A percentile compares a stretch with the other conserved stretches of the same genome.
Evolutionary conservation across 1,140 invertebrate species (phyloP).

Genomic region (Sitophilus oryzae): DNA sequence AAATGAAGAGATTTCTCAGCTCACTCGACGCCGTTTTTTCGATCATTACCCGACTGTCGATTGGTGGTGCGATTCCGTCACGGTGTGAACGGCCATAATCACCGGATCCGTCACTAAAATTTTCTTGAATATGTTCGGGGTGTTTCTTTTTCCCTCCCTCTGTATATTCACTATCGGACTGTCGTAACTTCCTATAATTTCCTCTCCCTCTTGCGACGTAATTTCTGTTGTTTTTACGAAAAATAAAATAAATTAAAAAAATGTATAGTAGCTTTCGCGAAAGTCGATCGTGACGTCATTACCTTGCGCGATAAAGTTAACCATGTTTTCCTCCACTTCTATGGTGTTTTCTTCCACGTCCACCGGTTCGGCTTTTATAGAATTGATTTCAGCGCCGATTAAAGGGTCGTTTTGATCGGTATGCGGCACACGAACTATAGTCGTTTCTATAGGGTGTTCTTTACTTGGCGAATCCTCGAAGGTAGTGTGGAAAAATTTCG

Average conservation of each 20-base stretch:
- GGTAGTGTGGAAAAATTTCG: constrained; percentile 35
- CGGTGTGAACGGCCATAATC: constrained; percentile 27
- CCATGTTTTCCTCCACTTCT: constrained; percentile 30
- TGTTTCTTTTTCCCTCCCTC: constrained; percentile 4
- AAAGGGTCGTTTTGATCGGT: constrained; percentile 24
- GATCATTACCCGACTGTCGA: constrained; percentile 7
- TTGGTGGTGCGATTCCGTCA: background rate
- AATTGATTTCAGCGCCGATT: constrained; percentile 19
- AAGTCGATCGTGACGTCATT: background rate
- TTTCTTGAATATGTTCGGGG: constrained; percentile 20
- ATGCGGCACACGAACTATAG: constrained; percentile 24
- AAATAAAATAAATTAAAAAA: constrained; percentile 11
- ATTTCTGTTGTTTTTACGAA: too few species aligned
- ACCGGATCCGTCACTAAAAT: constrained; percentile 20
- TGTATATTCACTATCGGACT: constrained; percentile 29
- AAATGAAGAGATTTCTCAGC: too few species aligned
- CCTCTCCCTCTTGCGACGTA: constrained; percentile 21
- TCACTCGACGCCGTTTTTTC: too few species aligned
- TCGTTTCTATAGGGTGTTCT: constrained; percentile 19
- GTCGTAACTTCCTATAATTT: constrained; percentile 29
- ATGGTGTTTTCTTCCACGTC: constrained; percentile 28
- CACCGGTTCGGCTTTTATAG: constrained; percentile 34
- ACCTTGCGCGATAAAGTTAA: constrained; percentile 20
- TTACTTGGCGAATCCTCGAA: constrained; percentile 22
- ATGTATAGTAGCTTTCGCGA: background rate